Evolutionary conservation across 2,113 vertebrate species (phyloP), one percentile per base, ranked within the genome.

Genomic region (Diglossa brunneiventris): DNA sequence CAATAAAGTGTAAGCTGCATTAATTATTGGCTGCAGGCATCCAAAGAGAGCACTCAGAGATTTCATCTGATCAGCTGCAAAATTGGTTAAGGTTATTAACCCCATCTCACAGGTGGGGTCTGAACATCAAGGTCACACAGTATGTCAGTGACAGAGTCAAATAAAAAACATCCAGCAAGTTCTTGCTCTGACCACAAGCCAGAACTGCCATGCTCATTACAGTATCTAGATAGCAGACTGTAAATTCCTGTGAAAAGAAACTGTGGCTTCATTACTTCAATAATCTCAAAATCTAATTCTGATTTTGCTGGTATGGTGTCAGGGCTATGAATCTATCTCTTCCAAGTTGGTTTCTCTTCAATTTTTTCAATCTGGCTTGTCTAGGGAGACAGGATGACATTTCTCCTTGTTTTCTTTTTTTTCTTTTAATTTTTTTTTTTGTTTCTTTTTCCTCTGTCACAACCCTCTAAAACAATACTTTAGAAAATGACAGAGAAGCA

Each of bases 401-500:
- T 97, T 96, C 86, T 95, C 28, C 59, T 88, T 79, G 87, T 69
- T 92, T 78, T 90, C 10, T 33, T 74, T 80, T 11, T 15, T 15
- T 12, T 35, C 13, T 62, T 44, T 11, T 22, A 31, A 19, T 10
- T 15, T 83, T 9, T 15, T 15, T 30, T 27, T 63, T 47, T 69
- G 12, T 94, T 95, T 92, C 49, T 89, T 95, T 95, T 97, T 84
- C 79, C 89, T 96, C 95, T 97, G 96, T 91, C 96, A 95, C 76
- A 96, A 93, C 90, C 89, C 82, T 94, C 87, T 84, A 83, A 94
- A 97, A 95, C 93, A 97, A 97, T 93, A 89, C 92, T 97, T 98
- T 97, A 96, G 91, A 92, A 98, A 97, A 97, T 97, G 97, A 98
- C 97, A 97, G 96, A 93, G 86, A 97, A 97, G 95, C 86, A 93